Conservation (phyloP, 92 coral and sea anemone species). For the Porites rus region DNA sequence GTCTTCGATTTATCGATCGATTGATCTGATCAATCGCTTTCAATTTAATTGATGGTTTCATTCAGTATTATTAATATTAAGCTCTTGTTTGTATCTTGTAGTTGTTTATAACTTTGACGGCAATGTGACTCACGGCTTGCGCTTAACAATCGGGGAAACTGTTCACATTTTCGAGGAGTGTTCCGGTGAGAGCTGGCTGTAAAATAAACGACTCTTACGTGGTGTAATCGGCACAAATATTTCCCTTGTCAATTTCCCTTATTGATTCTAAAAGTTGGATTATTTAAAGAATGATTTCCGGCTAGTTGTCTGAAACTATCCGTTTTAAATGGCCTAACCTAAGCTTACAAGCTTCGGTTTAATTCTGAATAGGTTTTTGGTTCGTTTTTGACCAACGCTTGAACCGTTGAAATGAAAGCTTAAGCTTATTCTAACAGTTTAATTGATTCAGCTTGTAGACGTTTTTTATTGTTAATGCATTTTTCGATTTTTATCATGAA, state of each 20-base stretch:
- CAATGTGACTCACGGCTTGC: constrained; percentile 74
- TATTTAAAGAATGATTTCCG: constrained; percentile 15
- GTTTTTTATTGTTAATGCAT: neutral
- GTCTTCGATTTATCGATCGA: neutral
- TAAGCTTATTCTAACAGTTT: too few species aligned
- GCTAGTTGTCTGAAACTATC: neutral
- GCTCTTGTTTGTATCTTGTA: constrained; percentile 46
- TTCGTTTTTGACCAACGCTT: too few species aligned
- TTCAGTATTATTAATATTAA: neutral
- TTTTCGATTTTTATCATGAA: neutral
- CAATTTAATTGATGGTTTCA: neutral
- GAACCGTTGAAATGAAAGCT: too few species aligned
- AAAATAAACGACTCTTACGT: neutral
- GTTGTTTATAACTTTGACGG: constrained; percentile 96
- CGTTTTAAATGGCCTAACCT: too few species aligned
- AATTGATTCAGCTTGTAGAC: too few species aligned
- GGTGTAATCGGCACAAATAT: constrained; percentile 5
- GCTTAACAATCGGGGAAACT: constrained; percentile 90
- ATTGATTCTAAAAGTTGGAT: neutral
- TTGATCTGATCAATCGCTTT: neutral
- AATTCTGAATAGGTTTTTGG: neutral
- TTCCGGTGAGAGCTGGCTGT: constrained; percentile 63
- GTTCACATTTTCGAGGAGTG: constrained; percentile 96
- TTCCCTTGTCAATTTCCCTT: neutral
- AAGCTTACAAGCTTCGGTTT: neutral